phyloP scores from a whole-genome alignment of 2,113 vertebrate genomes.

The Oreochromis spilurus region DNA sequence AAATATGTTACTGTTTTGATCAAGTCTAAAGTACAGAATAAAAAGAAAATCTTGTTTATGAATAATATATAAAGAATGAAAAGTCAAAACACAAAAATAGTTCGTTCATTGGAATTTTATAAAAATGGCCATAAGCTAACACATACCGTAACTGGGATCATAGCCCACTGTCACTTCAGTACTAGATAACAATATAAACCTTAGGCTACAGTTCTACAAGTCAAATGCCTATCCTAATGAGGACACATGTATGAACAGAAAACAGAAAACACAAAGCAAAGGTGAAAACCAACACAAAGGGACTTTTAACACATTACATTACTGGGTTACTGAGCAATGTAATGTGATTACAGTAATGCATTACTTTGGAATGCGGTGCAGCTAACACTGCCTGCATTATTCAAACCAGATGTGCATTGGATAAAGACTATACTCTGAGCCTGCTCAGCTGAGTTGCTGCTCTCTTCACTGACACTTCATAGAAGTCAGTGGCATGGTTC shows the following conservation, averaged over 20 bases:
- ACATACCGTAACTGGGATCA: not conserved
- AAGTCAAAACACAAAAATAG: not conserved
- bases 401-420: not conserved
- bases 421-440: not conserved
- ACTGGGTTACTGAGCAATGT: not conserved
- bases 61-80: not conserved
- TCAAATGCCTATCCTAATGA: not conserved
- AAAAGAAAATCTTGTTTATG: not conserved
- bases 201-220: not conserved
- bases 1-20: not conserved
- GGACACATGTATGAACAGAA: not conserved
- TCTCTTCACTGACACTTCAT: slow-evolving; percentile 2
- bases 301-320: not conserved
- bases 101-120: not conserved
- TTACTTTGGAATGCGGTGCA: not conserved
- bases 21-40: not conserved
- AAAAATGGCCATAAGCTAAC: not conserved
- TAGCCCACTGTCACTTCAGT: not conserved
- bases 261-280: not conserved
- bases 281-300: not conserved
- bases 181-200: not conserved
- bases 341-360: not conserved
- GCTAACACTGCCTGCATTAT: not conserved
- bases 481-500: slow-evolving; percentile 27
- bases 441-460: not conserved